These are phyloP conservation scores for Periophthalmodon schlosseri DNA, from an alignment of 2,113 vertebrate species.

Conservation along the genomic window DNA sequence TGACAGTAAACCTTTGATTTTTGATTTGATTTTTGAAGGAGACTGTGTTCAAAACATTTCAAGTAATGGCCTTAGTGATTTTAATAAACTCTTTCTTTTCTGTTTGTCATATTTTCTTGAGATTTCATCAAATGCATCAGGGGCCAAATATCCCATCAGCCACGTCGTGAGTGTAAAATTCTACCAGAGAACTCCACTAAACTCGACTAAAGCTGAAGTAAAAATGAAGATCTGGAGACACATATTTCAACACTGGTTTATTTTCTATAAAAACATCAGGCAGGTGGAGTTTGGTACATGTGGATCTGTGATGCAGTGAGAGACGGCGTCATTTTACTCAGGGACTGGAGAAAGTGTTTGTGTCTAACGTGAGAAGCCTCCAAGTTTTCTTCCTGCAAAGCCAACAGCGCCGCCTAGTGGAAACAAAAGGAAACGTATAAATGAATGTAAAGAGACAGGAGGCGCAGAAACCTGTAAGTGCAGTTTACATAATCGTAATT, in stretches of 20 bases:
- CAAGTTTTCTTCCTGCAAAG: slow-evolving; percentile 85
- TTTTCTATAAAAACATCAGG: slow-evolving; percentile 39
- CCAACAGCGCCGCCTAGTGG: slow-evolving; percentile 86
- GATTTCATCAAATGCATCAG: too few species aligned
- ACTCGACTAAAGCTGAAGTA: too few species aligned
- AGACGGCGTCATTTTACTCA: slow-evolving; percentile 83
- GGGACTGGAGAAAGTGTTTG: slow-evolving; percentile 78
- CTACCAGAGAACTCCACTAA: too few species aligned
- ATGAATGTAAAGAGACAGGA: not conserved
- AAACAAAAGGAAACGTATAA: slow-evolving; percentile 19
- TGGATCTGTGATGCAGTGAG: slow-evolving; percentile 80
- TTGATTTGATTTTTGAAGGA: too few species aligned
- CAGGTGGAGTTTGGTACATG: slow-evolving; percentile 74
- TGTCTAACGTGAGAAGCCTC: slow-evolving; percentile 80
- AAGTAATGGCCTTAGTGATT: too few species aligned
- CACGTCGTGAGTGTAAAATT: too few species aligned
- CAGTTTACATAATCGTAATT: not conserved
- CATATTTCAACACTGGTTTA: slow-evolving; percentile 29
- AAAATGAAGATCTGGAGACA: too few species aligned
- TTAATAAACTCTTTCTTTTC: too few species aligned
- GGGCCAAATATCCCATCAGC: too few species aligned
- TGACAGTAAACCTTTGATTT: too few species aligned
- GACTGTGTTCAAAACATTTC: too few species aligned
- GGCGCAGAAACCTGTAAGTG: not conserved
- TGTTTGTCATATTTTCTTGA: too few species aligned